Percentiles rank a stretch among this genome's conserved stretches.
These are phyloP conservation scores for Drosophila nigromelanica DNA, from an alignment of 1,140 invertebrate genomes.

Conservation along the genomic window DNA sequence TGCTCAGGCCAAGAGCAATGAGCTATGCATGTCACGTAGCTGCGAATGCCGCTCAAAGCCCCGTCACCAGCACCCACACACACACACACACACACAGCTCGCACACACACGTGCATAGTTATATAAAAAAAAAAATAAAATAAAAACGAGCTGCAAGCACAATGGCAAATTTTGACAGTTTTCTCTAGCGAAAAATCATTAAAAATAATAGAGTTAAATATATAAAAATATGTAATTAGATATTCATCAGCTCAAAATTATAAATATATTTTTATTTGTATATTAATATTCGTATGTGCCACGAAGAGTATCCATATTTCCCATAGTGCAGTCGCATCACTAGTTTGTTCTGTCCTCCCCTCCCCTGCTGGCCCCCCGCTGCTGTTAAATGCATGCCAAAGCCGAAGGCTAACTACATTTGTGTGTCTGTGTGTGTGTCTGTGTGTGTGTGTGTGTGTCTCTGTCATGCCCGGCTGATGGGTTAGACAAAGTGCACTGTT, in stretches of 20 bases:
- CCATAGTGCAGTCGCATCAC: slow-evolving; percentile 40
- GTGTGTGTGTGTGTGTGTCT: slow-evolving; percentile 38
- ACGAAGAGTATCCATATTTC: too few species aligned
- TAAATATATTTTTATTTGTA: too few species aligned
- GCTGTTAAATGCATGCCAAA: slow-evolving; percentile 78
- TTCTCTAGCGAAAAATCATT: too few species aligned
- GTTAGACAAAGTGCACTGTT: slow-evolving; percentile 69
- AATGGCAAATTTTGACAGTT: not conserved
- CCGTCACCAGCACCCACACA: slow-evolving; percentile 34
- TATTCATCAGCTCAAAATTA: too few species aligned
- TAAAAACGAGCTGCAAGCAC: not conserved
- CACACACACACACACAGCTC: slow-evolving; percentile 10
- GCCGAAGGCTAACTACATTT: slow-evolving; percentile 75
- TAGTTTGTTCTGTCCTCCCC: slow-evolving; percentile 44
- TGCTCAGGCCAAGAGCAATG: slow-evolving; percentile 58
- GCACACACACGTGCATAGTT: not conserved
- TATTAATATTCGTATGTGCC: too few species aligned
- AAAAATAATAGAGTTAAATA: too few species aligned
- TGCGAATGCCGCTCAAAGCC: slow-evolving; percentile 44
- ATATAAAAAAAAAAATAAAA: slow-evolving; percentile 32
- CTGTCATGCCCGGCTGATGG: slow-evolving; percentile 38
- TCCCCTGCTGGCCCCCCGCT: slow-evolving; percentile 29
- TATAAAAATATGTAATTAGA: too few species aligned
- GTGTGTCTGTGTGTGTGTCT: slow-evolving; percentile 5
- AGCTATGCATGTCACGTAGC: slow-evolving; percentile 79